Evolutionary conservation across 2,797 vertebrate genomes (phyloP).

Genomic region (Odontamblyopus lacepedii): DNA sequence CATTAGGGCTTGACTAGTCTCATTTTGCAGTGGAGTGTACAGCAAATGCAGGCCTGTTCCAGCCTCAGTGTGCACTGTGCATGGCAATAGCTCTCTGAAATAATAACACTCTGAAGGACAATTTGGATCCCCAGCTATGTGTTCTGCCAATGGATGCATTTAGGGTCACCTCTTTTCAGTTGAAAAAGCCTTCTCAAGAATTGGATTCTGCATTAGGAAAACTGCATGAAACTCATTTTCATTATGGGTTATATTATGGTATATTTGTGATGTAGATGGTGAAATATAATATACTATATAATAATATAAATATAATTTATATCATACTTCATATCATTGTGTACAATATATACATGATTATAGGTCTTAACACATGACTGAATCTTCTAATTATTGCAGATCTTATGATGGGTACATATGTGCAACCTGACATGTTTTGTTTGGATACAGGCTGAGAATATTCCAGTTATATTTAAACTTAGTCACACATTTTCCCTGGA

Average conservation of each 20-base stretch:
- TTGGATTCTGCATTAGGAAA: not conserved
- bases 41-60: conserved; percentile 78
- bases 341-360: not conserved
- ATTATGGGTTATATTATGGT: not conserved
- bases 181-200: conserved; percentile 33
- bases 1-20: conserved; percentile 85
- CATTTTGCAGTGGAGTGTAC: conserved; percentile 83
- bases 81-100: conserved; percentile 74
- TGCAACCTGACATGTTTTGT: no score
- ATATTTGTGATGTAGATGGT: not conserved
- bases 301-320: not conserved
- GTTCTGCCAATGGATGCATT: conserved; percentile 61
- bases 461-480: not conserved
- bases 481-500: not conserved
- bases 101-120: conserved; percentile 73
- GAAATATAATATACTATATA: not conserved
- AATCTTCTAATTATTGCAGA: no score
- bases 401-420: no score
- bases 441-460: no score
- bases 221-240: not conserved
- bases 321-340: not conserved
- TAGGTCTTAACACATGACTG: no score
- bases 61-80: conserved; percentile 63
- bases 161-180: conserved; percentile 60
- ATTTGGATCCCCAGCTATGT: conserved; percentile 61